Base-by-base conservation (phyloP, 2,888 invertebrate species). In the Coecobrya sp. region DNA sequence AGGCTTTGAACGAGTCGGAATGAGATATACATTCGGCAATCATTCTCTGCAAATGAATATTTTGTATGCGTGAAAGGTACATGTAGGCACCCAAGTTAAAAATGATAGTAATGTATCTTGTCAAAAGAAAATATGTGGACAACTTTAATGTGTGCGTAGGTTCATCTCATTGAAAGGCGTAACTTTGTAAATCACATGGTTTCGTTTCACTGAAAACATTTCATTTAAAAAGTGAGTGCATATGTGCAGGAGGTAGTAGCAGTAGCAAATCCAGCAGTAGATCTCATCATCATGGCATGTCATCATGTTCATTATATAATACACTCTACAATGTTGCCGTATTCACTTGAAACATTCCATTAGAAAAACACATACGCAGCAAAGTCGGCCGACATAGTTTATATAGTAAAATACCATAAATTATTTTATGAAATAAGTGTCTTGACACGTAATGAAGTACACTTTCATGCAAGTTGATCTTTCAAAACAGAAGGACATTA, bases 391-490 rank as follows among this genome's bases (percentile, higher is more conserved):
- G 22, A 62, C 59, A 65, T 27, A 65, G 65, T 65, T 65, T 65
- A 27, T 65, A 25, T 11, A 85, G 45, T 27, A 42, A 42, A 19
- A 49, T 55, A 16, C 25, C 68, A 86, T 88, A 88, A 88, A 88
- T 88, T 55, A 88, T 65, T 49, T 65, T 79, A 59, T 76, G 62
- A 59, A 62, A 88, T 65, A 27, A 45, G 22, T 68, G 30, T 81
- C 52, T 16, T 68, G 81, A 82, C 70, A 68, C 68, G 65, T 89
- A 82, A 82, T 89, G 68, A 82, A 89, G 89, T 81, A 55, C 59
- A 49, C 22, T 89, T 79, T 89, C 81, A 82, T 62, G 49, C 70
- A 45, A 68, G 68, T 22, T 82, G 82, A 89, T 82, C 68, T 65
- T 68, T 88, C n/a, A 52, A 86, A 82, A 79, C 86, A 86, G n/a